These are phyloP conservation scores for Lagenorhynchus albirostris DNA, from an alignment of 2,113 vertebrate species.

Conservation along the genomic window DNA sequence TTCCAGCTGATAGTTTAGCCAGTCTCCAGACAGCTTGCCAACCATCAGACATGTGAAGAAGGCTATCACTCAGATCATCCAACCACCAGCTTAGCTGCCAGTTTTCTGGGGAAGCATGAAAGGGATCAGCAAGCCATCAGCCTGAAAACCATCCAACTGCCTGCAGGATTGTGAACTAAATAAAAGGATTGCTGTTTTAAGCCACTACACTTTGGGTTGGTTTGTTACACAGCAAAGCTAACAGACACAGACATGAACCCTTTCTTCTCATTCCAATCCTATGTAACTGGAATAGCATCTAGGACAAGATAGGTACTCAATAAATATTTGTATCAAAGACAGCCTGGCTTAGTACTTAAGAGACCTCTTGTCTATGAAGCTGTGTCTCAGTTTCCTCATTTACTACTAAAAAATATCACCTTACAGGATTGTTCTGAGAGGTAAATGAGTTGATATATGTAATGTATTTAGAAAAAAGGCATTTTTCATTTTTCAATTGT, in stretches of 20 bases:
- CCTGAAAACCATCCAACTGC: background rate
- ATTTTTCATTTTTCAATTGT: too few species aligned
- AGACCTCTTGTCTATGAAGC: background rate
- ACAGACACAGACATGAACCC: background rate
- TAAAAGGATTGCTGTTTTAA: background rate
- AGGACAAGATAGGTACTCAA: background rate
- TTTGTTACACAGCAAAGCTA: background rate
- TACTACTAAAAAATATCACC: background rate
- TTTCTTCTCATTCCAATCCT: background rate
- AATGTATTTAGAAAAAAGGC: background rate
- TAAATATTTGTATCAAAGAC: background rate
- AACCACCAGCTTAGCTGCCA: background rate
- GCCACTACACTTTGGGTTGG: background rate
- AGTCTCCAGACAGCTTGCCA: background rate
- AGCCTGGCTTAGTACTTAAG: background rate
- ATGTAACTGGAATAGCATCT: background rate
- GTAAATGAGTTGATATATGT: background rate
- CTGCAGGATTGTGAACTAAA: background rate
- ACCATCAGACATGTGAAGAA: accelerated
- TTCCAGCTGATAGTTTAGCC: background rate
- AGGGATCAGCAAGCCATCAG: too few species aligned
- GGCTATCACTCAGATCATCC: background rate
- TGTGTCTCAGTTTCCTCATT: background rate
- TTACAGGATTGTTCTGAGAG: background rate
- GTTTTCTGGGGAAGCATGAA: background rate